Percentiles rank a stretch among this genome's conserved stretches.
phyloP scores from a whole-genome alignment of 1,140 invertebrate genomes.

The Drosophila neocordata region DNA sequence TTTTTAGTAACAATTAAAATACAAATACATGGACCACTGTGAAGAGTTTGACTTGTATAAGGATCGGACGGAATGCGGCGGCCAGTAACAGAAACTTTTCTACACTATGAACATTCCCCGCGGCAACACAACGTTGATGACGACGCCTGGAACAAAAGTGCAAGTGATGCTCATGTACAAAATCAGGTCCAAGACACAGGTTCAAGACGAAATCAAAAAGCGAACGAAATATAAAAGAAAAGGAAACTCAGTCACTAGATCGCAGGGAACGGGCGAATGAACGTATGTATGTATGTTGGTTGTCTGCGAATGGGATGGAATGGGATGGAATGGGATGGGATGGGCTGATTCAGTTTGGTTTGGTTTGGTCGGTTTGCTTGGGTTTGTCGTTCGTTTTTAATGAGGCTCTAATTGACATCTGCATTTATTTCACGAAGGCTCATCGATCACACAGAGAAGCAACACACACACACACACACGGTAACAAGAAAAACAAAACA shows the following conservation, averaged over 20 bases:
- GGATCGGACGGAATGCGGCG: conserved; percentile 8
- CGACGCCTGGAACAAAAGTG: conserved; percentile 64
- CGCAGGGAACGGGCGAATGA: conserved; percentile 11
- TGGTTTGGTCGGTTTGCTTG: conserved; percentile 11
- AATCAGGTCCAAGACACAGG: conserved; percentile 46
- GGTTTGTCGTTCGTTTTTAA: conserved; percentile 69
- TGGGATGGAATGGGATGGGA: conserved; percentile 9
- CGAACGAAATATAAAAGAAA: background rate
- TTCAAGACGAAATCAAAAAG: conserved; percentile 22
- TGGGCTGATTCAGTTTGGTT: conserved; percentile 27
- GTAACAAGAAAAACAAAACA: background rate
- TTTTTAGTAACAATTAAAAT: no score
- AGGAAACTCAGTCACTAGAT: conserved; percentile 53
- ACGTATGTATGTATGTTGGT: background rate
- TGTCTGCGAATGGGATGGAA: background rate
- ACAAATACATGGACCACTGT: no score
- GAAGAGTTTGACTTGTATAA: background rate
- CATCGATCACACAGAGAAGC: conserved; percentile 67
- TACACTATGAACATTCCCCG: conserved; percentile 13
- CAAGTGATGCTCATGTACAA: conserved; percentile 78
- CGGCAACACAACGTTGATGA: background rate
- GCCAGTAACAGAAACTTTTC: conserved; percentile 9
- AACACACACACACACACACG: background rate
- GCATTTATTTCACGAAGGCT: conserved; percentile 73
- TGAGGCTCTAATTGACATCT: conserved; percentile 83